Evolutionary conservation across 2,797 vertebrate genomes (phyloP), one percentile per base, ranked within the genome.

Genomic region (Poliocrania exsul): DNA sequence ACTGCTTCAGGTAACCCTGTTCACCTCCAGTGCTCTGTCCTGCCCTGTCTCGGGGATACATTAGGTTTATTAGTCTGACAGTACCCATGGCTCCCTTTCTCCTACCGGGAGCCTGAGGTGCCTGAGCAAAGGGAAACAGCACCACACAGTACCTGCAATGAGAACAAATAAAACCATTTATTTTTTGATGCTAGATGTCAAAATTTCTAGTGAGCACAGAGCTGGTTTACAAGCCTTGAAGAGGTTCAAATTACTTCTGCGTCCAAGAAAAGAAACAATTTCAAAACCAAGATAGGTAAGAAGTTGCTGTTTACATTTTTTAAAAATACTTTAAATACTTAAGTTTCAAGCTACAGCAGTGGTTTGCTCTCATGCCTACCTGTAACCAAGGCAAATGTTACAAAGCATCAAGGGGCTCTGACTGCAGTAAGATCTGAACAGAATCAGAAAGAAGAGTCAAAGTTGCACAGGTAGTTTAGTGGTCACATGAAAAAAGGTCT

Each of bases 301-400:
- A 53, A 50, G 21, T 7, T 49, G 21, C 16, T 61, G 10, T 8
- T 61, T 33, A 19, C 9, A 47, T 37, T 25, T 47, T 66, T 25
- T 35, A 28, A 10, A 72, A 77, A 62, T 47, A 53, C n/a, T 40
- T 51, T 2, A 65, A 82, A 29, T 24, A 26, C 24, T 50, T 6
- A 7, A 40, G 21, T 65, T 71, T 53, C 58, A 38, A 69, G 33
- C n/a, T 57, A 33, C 20, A 65, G 50, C 24, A 87, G 42, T 14
- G 0, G 0, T 26, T 80, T 28, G 11, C 44, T 54, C 29, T 58
- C 5, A 5, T 9, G 38, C 29, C 25, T 31, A 37, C 5, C 9
- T 51, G 20, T 26, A 64, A 71, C 2, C 6, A 85, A 29, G 20
- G 12, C 7, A n/a, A 54, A 19, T 11, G 5, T 6, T 23, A 46